phyloP scores from a whole-genome alignment of 1,140 invertebrate species.

The Vanessa tameamea region DNA sequence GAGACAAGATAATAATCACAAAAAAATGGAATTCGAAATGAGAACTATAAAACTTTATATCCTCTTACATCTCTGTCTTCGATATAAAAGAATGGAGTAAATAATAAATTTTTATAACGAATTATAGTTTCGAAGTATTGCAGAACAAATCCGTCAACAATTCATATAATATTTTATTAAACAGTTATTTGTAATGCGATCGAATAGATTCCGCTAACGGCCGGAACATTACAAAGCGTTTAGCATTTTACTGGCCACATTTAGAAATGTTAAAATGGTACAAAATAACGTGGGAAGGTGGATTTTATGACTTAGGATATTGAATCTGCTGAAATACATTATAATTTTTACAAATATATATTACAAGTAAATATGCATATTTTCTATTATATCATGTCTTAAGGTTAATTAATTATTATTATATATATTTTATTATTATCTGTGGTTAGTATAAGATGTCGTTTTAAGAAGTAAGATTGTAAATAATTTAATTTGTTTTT shows the following conservation, averaged over 20 bases:
- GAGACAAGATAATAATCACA: not conserved
- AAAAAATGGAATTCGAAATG: conserved; percentile 5
- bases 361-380: no score
- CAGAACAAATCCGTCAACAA: conserved; percentile 33
- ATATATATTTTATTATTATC: no score
- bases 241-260: conserved; percentile 42
- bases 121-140: conserved; percentile 20
- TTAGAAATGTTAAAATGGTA: conserved; percentile 43
- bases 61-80: not conserved
- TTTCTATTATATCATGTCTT: no score
- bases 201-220: conserved; percentile 43
- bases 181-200: conserved; percentile 38
- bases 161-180: conserved; percentile 35
- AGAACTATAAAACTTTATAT: conserved; percentile 11
- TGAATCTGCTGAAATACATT: conserved; percentile 15
- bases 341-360: not conserved
- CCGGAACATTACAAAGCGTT: conserved; percentile 40
- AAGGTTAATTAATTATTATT: no score
- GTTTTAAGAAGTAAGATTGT: no score
- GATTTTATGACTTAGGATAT: conserved; percentile 25
- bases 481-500: no score
- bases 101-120: conserved; percentile 31
- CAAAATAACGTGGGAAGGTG: conserved; percentile 42
- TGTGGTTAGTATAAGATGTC: no score
- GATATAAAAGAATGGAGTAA: not conserved